A percentile compares a stretch with the other conserved stretches of the same genome.
These are phyloP conservation scores for Fopius arisanus DNA, from an alignment of 1,140 invertebrate genomes.

Conservation along the genomic window DNA sequence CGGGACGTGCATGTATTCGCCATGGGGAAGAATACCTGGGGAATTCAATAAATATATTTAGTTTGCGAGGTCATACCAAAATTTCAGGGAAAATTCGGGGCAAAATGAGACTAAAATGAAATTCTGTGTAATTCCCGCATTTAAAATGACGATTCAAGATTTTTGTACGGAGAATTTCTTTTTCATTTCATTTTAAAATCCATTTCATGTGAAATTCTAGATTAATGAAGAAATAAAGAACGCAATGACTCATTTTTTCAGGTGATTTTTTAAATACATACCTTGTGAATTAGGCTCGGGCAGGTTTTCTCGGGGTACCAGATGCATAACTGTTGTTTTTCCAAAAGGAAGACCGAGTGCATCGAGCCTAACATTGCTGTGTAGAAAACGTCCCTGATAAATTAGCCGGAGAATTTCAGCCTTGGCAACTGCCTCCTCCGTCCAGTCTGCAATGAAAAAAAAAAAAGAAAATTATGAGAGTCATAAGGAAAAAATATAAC, in stretches of 20 bases:
- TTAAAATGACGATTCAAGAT: too few species aligned
- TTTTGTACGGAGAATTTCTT: too few species aligned
- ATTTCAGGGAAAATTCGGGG: too few species aligned
- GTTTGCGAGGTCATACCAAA: neutral
- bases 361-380: conserved; percentile 98
- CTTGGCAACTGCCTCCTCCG: conserved; percentile 91
- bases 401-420: conserved; percentile 98
- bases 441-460: conserved; percentile 81
- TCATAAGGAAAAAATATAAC: too few species aligned
- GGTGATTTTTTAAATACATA: conserved; percentile 61
- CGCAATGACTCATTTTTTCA: too few species aligned
- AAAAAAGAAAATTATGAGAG: too few species aligned
- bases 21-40: conserved; percentile 51
- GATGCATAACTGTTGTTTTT: conserved; percentile 99
- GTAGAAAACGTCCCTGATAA: conserved; percentile 98
- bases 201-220: neutral
- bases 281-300: conserved; percentile 99
- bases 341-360: conserved; percentile 95
- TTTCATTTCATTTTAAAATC: too few species aligned
- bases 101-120: too few species aligned
- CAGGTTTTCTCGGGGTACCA: conserved; percentile 97
- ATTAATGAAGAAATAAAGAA: too few species aligned
- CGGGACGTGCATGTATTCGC: conserved; percentile 51
- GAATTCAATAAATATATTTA: neutral
- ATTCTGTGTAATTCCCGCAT: too few species aligned